Evolutionary conservation across 2,797 vertebrate genomes (phyloP).

Genomic region (Clarias platycephalus): DNA sequence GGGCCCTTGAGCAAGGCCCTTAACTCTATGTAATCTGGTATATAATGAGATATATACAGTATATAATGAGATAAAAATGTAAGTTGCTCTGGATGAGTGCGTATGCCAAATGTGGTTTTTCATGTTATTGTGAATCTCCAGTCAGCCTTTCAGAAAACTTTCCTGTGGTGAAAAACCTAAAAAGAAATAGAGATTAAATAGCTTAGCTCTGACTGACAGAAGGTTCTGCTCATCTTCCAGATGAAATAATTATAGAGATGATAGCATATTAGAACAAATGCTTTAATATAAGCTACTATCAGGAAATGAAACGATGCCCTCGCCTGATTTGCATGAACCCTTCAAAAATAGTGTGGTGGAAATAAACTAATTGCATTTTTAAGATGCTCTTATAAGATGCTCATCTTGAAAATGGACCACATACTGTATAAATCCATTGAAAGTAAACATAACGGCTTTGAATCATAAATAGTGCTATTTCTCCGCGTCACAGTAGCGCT

Average conservation of each 20-base stretch:
- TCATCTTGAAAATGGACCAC: not conserved
- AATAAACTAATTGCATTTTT: not conserved
- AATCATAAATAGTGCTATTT: not conserved
- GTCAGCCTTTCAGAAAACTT: not conserved
- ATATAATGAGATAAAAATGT: too few species aligned
- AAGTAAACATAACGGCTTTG: not conserved
- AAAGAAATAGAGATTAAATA: not conserved
- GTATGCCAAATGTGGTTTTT: not conserved
- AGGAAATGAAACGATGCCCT: not conserved
- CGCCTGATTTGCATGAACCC: not conserved
- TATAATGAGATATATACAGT: too few species aligned
- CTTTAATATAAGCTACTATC: too few species aligned
- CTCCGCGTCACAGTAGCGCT: not conserved
- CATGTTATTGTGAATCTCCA: not conserved
- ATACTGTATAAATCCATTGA: not conserved
- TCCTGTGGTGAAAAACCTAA: not conserved
- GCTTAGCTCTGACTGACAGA: not conserved
- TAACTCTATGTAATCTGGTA: too few species aligned
- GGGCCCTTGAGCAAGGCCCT: too few species aligned
- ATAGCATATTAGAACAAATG: not conserved
- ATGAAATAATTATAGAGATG: not conserved
- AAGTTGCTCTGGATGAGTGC: too few species aligned
- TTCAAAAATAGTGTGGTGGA: not conserved
- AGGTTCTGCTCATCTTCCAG: not conserved
- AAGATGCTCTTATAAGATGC: not conserved